Base-by-base conservation (phyloP, 2,888 invertebrate genomes). In the Odontocerum albicorne region DNA sequence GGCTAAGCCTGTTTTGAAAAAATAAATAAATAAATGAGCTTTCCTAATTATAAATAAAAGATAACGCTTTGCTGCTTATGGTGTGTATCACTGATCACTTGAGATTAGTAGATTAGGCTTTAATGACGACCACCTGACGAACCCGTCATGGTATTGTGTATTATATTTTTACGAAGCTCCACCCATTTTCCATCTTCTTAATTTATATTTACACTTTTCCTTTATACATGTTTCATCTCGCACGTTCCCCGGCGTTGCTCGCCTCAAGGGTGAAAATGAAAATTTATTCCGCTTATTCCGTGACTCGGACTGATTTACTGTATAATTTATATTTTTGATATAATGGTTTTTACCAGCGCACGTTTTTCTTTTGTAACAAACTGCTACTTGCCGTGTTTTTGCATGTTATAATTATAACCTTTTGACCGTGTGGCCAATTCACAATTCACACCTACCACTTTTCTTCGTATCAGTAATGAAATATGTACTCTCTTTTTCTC, bases 301-400 rank as follows among this genome's bases (percentile, higher is more conserved):
- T 49, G 49, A 49, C 49, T 39, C 39, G 36, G 4, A 13, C 6
- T 49, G 49, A 49, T 49, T 49, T 49, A 49, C 22, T 27, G 40
- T n/a, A 49, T 49, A 49, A 49, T 39, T 49, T 49, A 49, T 49
- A 40, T 27, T 22, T 39, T 49, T 40, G 12, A 19, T 33, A 33
- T 45, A 45, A 45, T 33, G 19, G 33, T 8, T n/a, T n/a, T n/a
- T n/a, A n/a, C n/a, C n/a, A n/a, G n/a, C n/a, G n/a, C 12, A 33
- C 16, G 19, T 33, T 19, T 45, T 45, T 33, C 43, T 20, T n/a
- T 17, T 13, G 44, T 45, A 4, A 17, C 15, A 32, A 12, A 13
- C 12, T 32, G 13, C 45, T 19, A 33, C 12, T 33, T 19, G 45
- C 19, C 45, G 45, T 33, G 20, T 33, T 32, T 7, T n/a, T n/a